Conservation (phyloP, 2,113 vertebrate species). For the Hippotragus niger region DNA sequence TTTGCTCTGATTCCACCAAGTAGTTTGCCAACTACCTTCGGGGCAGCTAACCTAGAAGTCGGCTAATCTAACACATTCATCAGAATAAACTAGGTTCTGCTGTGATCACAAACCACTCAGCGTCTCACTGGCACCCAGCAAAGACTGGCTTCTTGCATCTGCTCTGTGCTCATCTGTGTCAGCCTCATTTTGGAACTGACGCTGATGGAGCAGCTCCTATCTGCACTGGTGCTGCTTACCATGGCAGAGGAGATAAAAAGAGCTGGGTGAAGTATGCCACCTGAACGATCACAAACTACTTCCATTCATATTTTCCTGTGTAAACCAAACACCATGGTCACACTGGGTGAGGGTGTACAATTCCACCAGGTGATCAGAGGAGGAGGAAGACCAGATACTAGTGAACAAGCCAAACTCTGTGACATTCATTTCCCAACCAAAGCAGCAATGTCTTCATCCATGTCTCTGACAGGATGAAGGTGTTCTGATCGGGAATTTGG, state of each 20-base stretch:
- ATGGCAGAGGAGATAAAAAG: rapidly evolving
- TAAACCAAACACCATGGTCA: neutral
- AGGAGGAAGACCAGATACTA: neutral
- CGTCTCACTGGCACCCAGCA: neutral
- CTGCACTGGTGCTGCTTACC: neutral
- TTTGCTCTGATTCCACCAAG: neutral
- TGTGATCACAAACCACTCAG: neutral
- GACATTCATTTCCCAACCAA: neutral
- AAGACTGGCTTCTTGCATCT: neutral
- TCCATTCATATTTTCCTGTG: neutral
- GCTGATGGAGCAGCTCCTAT: neutral
- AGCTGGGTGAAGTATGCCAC: neutral
- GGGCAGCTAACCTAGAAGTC: neutral
- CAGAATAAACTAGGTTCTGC: neutral
- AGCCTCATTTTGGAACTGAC: neutral
- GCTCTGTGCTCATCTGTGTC: neutral
- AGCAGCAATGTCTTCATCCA: too few species aligned
- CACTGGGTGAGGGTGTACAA: neutral
- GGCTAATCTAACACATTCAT: neutral
- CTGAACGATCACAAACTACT: neutral
- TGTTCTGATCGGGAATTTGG: neutral
- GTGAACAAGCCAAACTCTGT: neutral
- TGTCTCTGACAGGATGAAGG: neutral
- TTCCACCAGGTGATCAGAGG: neutral
- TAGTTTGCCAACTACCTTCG: neutral